Conservation (phyloP, 2,797 vertebrate genomes). For the Coregonus sp. region DNA sequence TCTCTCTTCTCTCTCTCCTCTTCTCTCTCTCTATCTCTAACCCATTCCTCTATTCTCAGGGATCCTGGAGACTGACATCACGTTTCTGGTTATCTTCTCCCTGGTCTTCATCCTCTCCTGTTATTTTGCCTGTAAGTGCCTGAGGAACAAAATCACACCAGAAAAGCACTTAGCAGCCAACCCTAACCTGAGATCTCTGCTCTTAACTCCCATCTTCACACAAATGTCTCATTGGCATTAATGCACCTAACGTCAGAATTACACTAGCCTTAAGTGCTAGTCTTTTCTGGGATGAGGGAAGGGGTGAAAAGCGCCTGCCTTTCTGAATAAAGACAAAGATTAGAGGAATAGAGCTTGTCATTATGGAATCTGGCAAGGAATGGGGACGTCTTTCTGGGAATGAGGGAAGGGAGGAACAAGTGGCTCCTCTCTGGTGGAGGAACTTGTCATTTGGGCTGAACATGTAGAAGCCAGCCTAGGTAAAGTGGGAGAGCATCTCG, state of each 20-base stretch:
- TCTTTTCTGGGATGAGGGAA: background rate
- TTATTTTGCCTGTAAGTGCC: slow-evolving; percentile 90
- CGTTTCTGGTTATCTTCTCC: slow-evolving; percentile 88
- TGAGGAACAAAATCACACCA: background rate
- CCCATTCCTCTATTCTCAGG: slow-evolving; percentile 65
- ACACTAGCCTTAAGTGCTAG: background rate
- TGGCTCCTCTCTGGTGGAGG: too few species aligned
- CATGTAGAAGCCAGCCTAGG: background rate
- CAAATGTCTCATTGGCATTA: background rate
- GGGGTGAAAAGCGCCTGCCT: too few species aligned
- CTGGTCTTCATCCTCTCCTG: slow-evolving; percentile 87
- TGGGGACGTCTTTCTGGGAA: too few species aligned
- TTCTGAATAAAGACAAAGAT: too few species aligned
- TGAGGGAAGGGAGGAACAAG: too few species aligned
- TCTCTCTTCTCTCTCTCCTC: background rate
- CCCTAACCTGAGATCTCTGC: background rate
- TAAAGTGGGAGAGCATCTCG: background rate
- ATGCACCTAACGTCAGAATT: background rate
- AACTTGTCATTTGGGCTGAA: too few species aligned
- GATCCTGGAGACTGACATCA: slow-evolving; percentile 93
- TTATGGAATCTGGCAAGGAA: too few species aligned
- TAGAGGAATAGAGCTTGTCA: too few species aligned
- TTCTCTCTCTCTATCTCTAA: background rate
- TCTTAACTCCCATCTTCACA: background rate
- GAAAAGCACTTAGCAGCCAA: background rate